A percentile compares a stretch with the other conserved stretches of the same genome.
Evolutionary conservation across 2,113 vertebrate species (phyloP).

Genomic region (Sinocyclocheilus anshuiensis): DNA sequence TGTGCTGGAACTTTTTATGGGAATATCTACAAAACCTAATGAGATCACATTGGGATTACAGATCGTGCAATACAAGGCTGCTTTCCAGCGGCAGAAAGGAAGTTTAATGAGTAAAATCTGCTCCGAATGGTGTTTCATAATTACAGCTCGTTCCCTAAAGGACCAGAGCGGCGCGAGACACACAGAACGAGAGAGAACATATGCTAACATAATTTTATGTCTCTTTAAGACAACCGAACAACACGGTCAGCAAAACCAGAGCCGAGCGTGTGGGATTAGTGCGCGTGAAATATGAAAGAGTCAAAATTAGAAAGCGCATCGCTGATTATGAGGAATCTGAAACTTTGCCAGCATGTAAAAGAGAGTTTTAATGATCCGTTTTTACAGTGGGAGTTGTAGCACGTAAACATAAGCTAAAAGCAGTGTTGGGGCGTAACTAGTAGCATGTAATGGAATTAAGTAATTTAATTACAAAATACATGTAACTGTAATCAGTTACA

Average conservation of each 20-base stretch:
- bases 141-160: conserved; percentile 28
- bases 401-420: neutral
- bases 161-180: neutral
- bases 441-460: too few relatives aligned
- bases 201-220: conserved; percentile 13
- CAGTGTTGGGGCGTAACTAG: too few relatives aligned
- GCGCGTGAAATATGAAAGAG: neutral
- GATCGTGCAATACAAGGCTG: neutral
- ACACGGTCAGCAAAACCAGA: neutral
- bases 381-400: too few relatives aligned
- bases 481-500: too few relatives aligned
- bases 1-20: neutral
- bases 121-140: conserved; percentile 20
- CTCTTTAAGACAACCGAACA: conserved; percentile 5
- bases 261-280: conserved; percentile 5
- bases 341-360: neutral
- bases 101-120: conserved; percentile 41
- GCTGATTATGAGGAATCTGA: neutral
- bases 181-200: neutral
- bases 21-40: conserved; percentile 13
- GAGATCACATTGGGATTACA: neutral
- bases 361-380: neutral
- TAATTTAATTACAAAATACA: too few relatives aligned
- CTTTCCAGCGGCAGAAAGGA: conserved; percentile 19
- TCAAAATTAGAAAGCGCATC: neutral